phyloP scores from a whole-genome alignment of 1,140 invertebrate species.

The Brevipalpus yothersi region DNA sequence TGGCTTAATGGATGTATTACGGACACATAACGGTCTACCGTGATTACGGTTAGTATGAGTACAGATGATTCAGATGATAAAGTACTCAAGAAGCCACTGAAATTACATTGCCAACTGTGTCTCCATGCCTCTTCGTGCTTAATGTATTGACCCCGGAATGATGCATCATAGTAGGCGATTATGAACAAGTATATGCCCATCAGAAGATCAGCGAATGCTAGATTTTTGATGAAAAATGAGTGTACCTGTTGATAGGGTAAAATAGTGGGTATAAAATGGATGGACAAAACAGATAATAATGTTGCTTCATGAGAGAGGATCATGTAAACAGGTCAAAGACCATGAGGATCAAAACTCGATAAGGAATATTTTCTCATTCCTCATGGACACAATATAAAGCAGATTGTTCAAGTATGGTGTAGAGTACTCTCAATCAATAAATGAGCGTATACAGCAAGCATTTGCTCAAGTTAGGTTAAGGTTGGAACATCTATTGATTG shows the following conservation, averaged over 20 bases:
- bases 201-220: slow-evolving; percentile 47
- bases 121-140: slow-evolving; percentile 36
- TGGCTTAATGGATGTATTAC: slow-evolving; percentile 13
- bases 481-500: background rate
- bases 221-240: slow-evolving; percentile 37
- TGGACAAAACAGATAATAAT: background rate
- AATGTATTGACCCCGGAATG: slow-evolving; percentile 38
- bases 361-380: too few species aligned
- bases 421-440: too few species aligned
- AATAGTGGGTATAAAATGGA: background rate
- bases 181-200: slow-evolving; percentile 50
- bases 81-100: slow-evolving; percentile 36
- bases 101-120: slow-evolving; percentile 35
- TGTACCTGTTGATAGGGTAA: slow-evolving; percentile 27
- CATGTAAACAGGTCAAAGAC: too few species aligned
- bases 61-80: slow-evolving; percentile 44
- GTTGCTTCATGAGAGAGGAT: background rate
- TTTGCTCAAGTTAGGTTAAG: background rate
- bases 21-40: slow-evolving; percentile 34
- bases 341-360: too few species aligned
- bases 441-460: too few species aligned
- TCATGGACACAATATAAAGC: too few species aligned
- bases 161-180: slow-evolving; percentile 37
- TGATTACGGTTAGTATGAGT: slow-evolving; percentile 45
- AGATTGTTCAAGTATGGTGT: too few species aligned